Conservation (phyloP, 2,797 vertebrate species). For the Acipenser transmontanus region DNA sequence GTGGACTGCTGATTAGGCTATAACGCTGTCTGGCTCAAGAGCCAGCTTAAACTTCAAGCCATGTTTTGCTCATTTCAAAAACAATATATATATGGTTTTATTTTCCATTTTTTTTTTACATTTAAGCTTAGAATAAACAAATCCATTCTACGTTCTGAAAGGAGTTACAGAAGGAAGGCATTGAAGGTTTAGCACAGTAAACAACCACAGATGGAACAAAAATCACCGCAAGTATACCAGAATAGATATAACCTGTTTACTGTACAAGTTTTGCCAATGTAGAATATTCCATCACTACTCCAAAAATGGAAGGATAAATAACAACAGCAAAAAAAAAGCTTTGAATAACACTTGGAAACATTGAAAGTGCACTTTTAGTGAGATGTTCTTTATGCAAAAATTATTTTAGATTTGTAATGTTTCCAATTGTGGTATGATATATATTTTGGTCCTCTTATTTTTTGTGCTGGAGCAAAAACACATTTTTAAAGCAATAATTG, state of each 20-base stretch:
- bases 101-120: conserved; percentile 55
- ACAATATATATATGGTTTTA: conserved; percentile 47
- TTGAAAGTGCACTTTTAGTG: conserved; percentile 22
- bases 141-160: conserved; percentile 62
- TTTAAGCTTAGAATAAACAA: conserved; percentile 54
- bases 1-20: conserved; percentile 1
- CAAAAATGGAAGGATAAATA: conserved; percentile 39
- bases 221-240: conserved; percentile 57
- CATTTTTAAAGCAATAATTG: background rate
- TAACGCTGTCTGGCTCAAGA: conserved; percentile 5
- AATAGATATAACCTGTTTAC: conserved; percentile 68
- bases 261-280: conserved; percentile 46
- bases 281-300: conserved; percentile 64
- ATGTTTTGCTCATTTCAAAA: conserved; percentile 20
- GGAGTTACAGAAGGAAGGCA: conserved; percentile 56
- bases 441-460: conserved; percentile 12
- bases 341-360: conserved; percentile 27
- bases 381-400: background rate
- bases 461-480: background rate
- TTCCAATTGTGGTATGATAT: conserved; percentile 2
- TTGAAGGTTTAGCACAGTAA: conserved; percentile 60
- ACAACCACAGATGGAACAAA: conserved; percentile 72
- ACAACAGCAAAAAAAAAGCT: conserved; percentile 32
- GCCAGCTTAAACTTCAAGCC: conserved; percentile 9
- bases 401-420: conserved; percentile 7